Evolutionary conservation across 2,113 vertebrate genomes (phyloP).

Genomic region (Anarhynchus alexandrinus): DNA sequence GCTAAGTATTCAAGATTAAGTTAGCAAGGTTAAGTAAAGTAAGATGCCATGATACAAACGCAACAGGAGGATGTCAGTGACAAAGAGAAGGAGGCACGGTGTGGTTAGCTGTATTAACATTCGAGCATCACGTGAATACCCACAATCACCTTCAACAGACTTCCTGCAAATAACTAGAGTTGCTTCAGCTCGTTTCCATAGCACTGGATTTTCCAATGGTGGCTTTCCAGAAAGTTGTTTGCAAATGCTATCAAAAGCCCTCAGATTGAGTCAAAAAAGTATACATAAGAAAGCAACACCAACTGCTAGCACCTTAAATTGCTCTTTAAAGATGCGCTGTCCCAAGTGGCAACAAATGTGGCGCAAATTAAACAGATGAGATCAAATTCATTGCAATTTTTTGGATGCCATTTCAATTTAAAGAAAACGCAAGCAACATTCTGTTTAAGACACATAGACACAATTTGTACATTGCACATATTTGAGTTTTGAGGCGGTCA

Average conservation of each 20-base stretch:
- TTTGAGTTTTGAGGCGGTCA: neutral
- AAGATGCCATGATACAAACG: neutral
- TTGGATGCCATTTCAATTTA: neutral
- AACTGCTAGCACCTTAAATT: neutral
- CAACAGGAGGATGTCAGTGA: neutral
- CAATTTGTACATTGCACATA: neutral
- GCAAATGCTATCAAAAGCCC: neutral
- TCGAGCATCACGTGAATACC: neutral
- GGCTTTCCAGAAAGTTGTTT: neutral
- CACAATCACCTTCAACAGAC: neutral
- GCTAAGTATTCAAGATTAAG: neutral
- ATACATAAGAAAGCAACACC: accelerated
- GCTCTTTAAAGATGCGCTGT: neutral
- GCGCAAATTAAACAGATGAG: neutral
- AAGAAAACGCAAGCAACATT: neutral
- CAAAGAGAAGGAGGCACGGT: neutral
- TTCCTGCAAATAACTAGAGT: neutral
- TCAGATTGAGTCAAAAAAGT: neutral
- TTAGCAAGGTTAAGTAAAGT: neutral
- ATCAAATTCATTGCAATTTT: neutral
- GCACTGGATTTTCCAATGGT: neutral
- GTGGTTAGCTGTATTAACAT: neutral
- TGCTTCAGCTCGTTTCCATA: neutral
- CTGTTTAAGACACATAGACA: neutral
- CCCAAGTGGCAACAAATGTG: neutral